Evolutionary conservation across 2,888 invertebrate species (phyloP).

Genomic region (Aphodius sticticus): DNA sequence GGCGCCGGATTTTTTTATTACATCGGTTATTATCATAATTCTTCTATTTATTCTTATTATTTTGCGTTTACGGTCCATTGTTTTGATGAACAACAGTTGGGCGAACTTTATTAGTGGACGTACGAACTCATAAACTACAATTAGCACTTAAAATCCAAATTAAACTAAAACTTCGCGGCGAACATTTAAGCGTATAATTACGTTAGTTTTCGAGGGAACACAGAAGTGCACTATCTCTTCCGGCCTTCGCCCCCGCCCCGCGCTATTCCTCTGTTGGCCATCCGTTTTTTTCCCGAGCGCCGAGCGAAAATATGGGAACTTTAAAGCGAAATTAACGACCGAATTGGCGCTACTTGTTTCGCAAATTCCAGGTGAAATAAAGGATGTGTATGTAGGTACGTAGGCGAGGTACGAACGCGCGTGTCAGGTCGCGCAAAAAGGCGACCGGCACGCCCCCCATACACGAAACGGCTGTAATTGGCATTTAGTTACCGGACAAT

Average conservation of each 20-base stretch:
- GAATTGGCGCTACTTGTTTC: constrained; percentile 15
- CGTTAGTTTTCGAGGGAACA: constrained; percentile 28
- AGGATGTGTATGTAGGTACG: background rate
- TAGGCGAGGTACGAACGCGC: background rate
- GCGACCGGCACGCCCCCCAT: background rate
- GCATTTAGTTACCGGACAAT: constrained; percentile 17
- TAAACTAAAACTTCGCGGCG: background rate
- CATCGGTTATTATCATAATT: no score
- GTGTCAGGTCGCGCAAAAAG: background rate
- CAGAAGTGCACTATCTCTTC: constrained; percentile 24
- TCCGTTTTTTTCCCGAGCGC: background rate
- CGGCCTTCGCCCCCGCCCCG: background rate
- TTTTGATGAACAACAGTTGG: background rate
- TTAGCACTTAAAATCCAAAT: constrained; percentile 30
- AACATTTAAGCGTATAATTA: constrained; percentile 21
- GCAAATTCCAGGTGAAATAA: constrained; percentile 26
- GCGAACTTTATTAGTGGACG: background rate
- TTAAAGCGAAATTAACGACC: constrained; percentile 27
- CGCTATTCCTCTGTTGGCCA: background rate
- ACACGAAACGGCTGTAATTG: background rate
- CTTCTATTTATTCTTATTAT: no score
- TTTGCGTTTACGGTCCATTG: background rate
- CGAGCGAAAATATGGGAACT: constrained; percentile 28
- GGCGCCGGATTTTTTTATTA: no score
- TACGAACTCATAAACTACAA: constrained; percentile 32